phyloP scores from a whole-genome alignment of 2,888 invertebrate species.

The Dorcus parallelipipedus region DNA sequence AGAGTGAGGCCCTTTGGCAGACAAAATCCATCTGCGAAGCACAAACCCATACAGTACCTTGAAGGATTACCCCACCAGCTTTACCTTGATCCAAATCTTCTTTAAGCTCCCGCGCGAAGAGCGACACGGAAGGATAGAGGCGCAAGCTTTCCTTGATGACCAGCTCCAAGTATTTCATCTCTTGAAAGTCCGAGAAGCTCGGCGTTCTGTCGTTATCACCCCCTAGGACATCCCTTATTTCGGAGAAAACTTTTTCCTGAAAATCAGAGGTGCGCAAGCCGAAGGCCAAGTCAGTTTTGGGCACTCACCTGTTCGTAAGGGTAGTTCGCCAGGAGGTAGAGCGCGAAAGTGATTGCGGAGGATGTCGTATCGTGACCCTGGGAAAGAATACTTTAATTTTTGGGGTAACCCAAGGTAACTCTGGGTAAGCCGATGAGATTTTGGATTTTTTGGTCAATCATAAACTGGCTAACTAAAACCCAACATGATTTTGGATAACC shows the following conservation, averaged over 20 bases:
- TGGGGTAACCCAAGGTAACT: conserved; percentile 17
- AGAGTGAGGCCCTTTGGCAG: conserved; percentile 35
- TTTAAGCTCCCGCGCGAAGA: conserved; percentile 14
- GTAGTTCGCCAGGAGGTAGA: conserved; percentile 22
- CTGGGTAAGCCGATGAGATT: conserved; percentile 25
- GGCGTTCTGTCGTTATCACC: neutral
- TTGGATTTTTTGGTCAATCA: too few species aligned
- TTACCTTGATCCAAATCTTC: conserved; percentile 13
- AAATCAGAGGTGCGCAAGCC: neutral
- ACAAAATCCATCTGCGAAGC: conserved; percentile 2
- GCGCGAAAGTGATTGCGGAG: conserved; percentile 17
- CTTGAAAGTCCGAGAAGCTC: conserved; percentile 11
- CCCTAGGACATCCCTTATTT: conserved; percentile 16
- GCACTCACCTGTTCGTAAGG: conserved; percentile 21
- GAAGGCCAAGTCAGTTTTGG: conserved; percentile 4
- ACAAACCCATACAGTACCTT: neutral
- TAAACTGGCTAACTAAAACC: too few species aligned
- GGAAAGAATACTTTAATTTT: neutral
- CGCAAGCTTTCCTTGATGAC: conserved; percentile 23
- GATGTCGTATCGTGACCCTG: conserved; percentile 30
- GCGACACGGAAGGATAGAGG: conserved; percentile 18
- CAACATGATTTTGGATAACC: too few species aligned
- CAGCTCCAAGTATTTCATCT: conserved; percentile 24
- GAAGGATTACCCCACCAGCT: neutral
- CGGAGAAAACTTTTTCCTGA: conserved; percentile 21